Conservation (phyloP, 1,140 invertebrate species). For the Saxidomus purpurata region DNA sequence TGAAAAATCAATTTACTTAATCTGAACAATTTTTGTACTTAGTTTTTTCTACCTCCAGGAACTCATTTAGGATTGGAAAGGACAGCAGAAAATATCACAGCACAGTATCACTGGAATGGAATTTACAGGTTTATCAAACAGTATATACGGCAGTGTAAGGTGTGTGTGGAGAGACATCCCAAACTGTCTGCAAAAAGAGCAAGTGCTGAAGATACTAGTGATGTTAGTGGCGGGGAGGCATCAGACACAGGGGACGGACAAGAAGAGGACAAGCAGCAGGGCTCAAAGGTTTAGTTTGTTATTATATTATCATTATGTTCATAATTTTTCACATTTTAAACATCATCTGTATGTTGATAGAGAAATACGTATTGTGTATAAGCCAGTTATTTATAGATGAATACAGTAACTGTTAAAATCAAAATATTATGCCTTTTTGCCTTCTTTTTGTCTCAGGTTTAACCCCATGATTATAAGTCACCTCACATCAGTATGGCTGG, state of each 20-base stretch:
- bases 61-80: constrained; percentile 49
- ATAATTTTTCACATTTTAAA: too few relatives aligned
- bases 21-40: too few relatives aligned
- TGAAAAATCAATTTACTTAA: too few relatives aligned
- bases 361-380: too few relatives aligned
- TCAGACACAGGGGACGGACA: constrained; percentile 9
- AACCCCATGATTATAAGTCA: too few relatives aligned
- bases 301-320: too few relatives aligned
- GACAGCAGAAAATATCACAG: constrained; percentile 48
- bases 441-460: too few relatives aligned
- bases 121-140: constrained; percentile 57
- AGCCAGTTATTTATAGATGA: too few relatives aligned
- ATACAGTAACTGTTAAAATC: too few relatives aligned
- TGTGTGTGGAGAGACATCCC: constrained; percentile 52
- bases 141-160: constrained; percentile 49
- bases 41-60: background rate
- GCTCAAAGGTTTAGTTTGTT: constrained; percentile 3
- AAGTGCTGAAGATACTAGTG: background rate
- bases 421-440: too few relatives aligned
- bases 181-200: constrained; percentile 26
- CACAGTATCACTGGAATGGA: constrained; percentile 56
- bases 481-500: too few relatives aligned
- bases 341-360: too few relatives aligned
- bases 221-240: constrained; percentile 21
- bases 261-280: background rate